phyloP scores from a whole-genome alignment of 1,140 invertebrate species.

The Theocolax elegans region DNA sequence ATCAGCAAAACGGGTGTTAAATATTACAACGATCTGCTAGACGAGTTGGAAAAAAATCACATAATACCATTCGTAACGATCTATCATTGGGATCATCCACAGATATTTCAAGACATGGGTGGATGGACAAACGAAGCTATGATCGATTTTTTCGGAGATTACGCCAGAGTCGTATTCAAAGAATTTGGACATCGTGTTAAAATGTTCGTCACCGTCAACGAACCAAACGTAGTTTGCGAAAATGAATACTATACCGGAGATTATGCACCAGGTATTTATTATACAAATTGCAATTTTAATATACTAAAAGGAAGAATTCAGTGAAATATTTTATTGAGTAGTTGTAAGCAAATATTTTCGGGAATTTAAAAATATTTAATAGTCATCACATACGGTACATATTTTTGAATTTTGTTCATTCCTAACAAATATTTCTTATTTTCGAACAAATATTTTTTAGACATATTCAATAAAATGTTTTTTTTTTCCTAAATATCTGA shows the following conservation, averaged over 20 bases:
- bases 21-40: conserved; percentile 71
- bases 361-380: no score
- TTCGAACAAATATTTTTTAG: no score
- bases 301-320: no score
- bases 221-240: conserved; percentile 62
- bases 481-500: no score
- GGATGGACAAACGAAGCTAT: conserved; percentile 72
- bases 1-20: conserved; percentile 68
- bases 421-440: no score
- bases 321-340: no score
- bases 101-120: conserved; percentile 69
- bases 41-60: conserved; percentile 67
- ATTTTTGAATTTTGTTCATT: no score
- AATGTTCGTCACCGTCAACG: conserved; percentile 66
- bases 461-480: no score
- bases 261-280: conserved; percentile 49
- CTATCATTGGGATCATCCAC: conserved; percentile 70
- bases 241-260: conserved; percentile 48
- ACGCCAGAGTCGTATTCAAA: conserved; percentile 65
- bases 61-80: conserved; percentile 69
- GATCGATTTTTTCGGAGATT: conserved; percentile 69
- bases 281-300: neutral
- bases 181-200: conserved; percentile 65
- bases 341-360: neutral
- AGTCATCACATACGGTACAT: no score